Base-by-base conservation (phyloP, 1,140 invertebrate genomes). In the Scaptomyza graminum region DNA sequence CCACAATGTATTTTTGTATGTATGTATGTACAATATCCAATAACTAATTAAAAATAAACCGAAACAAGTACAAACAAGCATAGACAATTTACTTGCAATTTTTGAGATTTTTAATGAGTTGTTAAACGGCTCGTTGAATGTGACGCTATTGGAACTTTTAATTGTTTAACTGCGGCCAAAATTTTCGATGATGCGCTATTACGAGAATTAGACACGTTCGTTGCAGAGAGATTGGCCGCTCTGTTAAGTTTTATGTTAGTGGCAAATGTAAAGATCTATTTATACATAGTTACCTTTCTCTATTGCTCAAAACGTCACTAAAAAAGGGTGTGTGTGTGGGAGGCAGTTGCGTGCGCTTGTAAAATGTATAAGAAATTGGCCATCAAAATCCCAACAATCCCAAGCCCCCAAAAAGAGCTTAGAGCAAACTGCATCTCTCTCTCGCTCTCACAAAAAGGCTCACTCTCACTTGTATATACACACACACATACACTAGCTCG, bases 151-250 rank as follows among this genome's bases (percentile, higher is more conserved):
- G 73, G 80, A 85, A 84, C 85, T 79, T 74, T 70, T 76, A 84
- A 85, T 85, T 84, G 76, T 85, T 84, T 84, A 84, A 80, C 85
- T 84, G 80, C 76, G 76, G 55, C 43, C 62, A 77, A 77, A n/a
- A 77, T 51, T 70, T 77, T 62, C 62, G 56, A 54, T 49, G 57
- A 64, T 49, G 49, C 54, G 39, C 62, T 59, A 60, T 22, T 22
- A 22, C 18, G 18, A 22, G 18, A 3, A 22, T 22, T 22, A 22
- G 18, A 22, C 18, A 22, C 18, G 4, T 3, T 22, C 18, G 18
- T 22, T 18, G 25, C 7, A 31, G 28, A 31, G 28, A 31, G 18
- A 22, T 8, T 51, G 51, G 51, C 15, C 55, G 54, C 63, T 54
- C 63, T 73, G 65, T 73, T 68, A 73, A 55, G 65, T 62, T 61